A percentile compares a stretch with the other conserved stretches of the same genome.
These are phyloP conservation scores for Bruchidius siliquastri DNA, from an alignment of 2,888 invertebrate genomes.

Conservation along the genomic window DNA sequence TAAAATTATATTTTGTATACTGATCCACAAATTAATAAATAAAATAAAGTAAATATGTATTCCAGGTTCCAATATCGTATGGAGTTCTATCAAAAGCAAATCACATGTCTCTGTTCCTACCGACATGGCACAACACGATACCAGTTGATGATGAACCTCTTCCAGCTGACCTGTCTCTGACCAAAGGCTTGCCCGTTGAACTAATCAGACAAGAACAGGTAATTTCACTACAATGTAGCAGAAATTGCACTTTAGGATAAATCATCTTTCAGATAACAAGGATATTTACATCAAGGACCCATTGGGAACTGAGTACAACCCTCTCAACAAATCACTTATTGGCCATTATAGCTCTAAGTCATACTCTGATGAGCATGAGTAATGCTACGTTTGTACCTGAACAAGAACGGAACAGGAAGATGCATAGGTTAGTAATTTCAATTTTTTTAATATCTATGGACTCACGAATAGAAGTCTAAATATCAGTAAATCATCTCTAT, in stretches of 20 bases:
- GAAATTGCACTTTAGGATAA: neutral
- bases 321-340: conserved; percentile 94
- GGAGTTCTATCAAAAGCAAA: conserved; percentile 95
- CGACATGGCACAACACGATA: conserved; percentile 65
- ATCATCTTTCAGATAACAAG: conserved; percentile 49
- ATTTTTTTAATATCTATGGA: too few species aligned
- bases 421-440: conserved; percentile 58
- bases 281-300: conserved; percentile 79
- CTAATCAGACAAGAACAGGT: conserved; percentile 70
- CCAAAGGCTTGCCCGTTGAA: conserved; percentile 63
- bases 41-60: neutral
- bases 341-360: conserved; percentile 89
- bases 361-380: conserved; percentile 97
- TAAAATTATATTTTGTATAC: too few species aligned
- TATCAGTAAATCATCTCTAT: too few species aligned
- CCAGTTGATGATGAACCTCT: conserved; percentile 37
- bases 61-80: conserved; percentile 80
- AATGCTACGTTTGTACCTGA: conserved; percentile 90
- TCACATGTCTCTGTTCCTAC: conserved; percentile 89
- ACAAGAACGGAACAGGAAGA: conserved; percentile 73
- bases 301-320: conserved; percentile 95
- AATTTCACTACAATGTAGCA: neutral
- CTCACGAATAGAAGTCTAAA: neutral
- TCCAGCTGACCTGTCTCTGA: conserved; percentile 34
- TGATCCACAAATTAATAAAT: too few species aligned